Percentiles rank a stretch among this genome's conserved stretches.
Conservation (phyloP, 2,888 invertebrate genomes). For the Bembecia ichneumoniformis region DNA sequence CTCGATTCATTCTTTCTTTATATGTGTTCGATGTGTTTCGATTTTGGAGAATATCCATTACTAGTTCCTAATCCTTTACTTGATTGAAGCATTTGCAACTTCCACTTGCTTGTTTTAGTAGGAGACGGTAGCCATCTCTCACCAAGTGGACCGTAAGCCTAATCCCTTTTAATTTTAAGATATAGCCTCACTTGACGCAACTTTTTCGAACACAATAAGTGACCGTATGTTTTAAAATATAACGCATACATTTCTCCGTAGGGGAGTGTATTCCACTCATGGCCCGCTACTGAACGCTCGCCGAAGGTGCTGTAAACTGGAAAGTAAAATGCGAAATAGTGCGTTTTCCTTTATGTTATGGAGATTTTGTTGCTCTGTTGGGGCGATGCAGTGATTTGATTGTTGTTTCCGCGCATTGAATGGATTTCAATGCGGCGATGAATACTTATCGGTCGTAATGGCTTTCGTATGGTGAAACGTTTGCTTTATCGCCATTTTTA, state of each 20-base stretch:
- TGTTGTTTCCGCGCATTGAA: constrained; percentile 20
- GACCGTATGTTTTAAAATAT: constrained; percentile 17
- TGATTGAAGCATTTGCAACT: no score
- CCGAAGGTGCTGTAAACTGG: constrained; percentile 51
- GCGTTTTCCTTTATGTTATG: constrained; percentile 36
- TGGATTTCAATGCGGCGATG: constrained; percentile 23
- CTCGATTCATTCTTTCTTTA: no score
- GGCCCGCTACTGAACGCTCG: constrained; percentile 21
- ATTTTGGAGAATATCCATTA: no score
- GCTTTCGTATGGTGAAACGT: constrained; percentile 1
- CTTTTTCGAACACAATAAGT: constrained; percentile 1
- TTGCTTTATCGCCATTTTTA: no score
- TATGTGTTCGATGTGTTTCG: no score
- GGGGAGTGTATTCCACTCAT: constrained; percentile 17
- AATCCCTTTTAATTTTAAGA: no score
- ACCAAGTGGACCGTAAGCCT: no score
- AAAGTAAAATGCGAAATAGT: constrained; percentile 36
- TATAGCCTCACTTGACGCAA: no score
- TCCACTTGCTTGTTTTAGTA: no score
- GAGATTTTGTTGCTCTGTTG: constrained; percentile 25
- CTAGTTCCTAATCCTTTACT: no score
- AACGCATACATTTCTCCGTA: constrained; percentile 8
- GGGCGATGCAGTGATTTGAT: constrained; percentile 30
- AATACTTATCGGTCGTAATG: constrained; percentile 2
- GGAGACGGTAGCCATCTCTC: no score